Conservation (phyloP, 2,888 invertebrate genomes). For the Cataglyphis albicans region DNA sequence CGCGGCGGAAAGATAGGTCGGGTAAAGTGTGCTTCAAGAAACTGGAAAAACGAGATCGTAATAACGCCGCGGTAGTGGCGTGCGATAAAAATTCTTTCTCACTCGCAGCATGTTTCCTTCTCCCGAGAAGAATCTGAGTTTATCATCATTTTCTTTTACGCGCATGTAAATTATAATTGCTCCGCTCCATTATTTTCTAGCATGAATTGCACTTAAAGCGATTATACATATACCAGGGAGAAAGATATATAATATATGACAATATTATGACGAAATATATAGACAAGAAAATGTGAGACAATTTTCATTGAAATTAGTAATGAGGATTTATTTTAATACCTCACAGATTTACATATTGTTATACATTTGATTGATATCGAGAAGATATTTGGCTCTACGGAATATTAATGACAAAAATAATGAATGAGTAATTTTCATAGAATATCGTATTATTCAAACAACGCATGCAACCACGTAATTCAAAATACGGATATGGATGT, state of each 20-base stretch:
- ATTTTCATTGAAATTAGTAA: background rate
- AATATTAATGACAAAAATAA: background rate
- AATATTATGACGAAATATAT: background rate
- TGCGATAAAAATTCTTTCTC: conserved; percentile 50
- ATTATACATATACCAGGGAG: background rate
- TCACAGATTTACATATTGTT: background rate
- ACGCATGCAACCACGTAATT: background rate
- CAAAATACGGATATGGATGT: background rate
- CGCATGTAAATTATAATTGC: conserved; percentile 42
- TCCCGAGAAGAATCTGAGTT: conserved; percentile 23
- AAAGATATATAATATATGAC: background rate
- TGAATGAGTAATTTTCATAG: background rate
- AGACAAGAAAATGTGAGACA: background rate
- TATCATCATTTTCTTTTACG: conserved; percentile 11
- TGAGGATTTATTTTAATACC: background rate
- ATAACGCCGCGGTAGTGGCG: conserved; percentile 46
- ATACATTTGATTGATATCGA: background rate
- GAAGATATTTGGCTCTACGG: background rate
- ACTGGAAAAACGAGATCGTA: conserved; percentile 56
- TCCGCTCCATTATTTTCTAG: background rate
- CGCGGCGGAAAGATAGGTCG: conserved; percentile 45
- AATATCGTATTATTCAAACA: conserved; percentile 7
- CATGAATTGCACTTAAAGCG: background rate
- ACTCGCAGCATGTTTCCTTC: conserved; percentile 1
- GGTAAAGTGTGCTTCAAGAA: conserved; percentile 49